Evolutionary conservation across 2,113 vertebrate genomes (phyloP).

Genomic region (Sapajus apella): DNA sequence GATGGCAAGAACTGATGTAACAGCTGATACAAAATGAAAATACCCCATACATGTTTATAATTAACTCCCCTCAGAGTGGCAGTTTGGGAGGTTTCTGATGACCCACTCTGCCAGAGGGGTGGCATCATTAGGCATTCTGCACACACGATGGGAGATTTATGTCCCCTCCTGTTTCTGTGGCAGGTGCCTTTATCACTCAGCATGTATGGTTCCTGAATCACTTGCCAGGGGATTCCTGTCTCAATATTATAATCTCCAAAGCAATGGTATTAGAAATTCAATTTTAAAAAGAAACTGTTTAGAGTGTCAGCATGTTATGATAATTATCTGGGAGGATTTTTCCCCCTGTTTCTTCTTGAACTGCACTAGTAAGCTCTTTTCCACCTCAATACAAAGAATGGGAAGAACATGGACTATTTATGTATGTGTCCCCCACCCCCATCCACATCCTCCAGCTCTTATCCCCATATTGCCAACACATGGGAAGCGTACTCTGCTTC

Average conservation of each 20-base stretch:
- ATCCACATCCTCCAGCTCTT: constrained; percentile 34
- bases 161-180: constrained; percentile 51
- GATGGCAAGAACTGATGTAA: not conserved
- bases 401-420: constrained; percentile 63
- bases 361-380: constrained; percentile 59
- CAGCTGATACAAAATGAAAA: not conserved
- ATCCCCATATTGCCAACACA: constrained; percentile 55
- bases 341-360: constrained; percentile 27
- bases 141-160: constrained; percentile 8
- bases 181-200: constrained; percentile 63
- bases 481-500: constrained; percentile 62
- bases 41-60: not conserved
- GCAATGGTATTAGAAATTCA: constrained; percentile 69
- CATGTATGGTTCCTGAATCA: constrained; percentile 27
- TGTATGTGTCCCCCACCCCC: constrained; percentile 38
- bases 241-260: constrained; percentile 66
- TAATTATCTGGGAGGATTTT: constrained; percentile 72
- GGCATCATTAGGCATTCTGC: not conserved
- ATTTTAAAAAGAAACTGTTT: constrained; percentile 76
- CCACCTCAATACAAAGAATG: constrained; percentile 59
- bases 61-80: not conserved
- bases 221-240: constrained; percentile 69
- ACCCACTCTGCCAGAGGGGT: not conserved
- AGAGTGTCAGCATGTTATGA: constrained; percentile 72
- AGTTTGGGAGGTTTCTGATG: not conserved